Evolutionary conservation across 2,888 invertebrate genomes (phyloP).

Genomic region (Luffia ferchaultella): DNA sequence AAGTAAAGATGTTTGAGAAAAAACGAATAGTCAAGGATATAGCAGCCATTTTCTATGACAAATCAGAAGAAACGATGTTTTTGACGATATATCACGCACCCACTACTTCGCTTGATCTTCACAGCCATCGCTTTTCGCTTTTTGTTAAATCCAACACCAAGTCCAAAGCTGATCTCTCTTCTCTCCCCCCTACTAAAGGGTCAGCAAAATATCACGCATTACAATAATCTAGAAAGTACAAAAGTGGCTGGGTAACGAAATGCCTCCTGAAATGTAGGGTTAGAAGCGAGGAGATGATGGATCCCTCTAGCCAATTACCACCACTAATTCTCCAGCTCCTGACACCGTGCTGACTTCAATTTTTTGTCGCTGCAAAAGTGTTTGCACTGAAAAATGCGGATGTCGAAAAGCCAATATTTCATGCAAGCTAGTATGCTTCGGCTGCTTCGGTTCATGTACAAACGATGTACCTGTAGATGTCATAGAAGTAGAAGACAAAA

Average conservation of each 20-base stretch:
- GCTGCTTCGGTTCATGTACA: not conserved
- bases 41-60: not conserved
- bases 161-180: not conserved
- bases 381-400: not conserved
- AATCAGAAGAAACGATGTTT: not conserved
- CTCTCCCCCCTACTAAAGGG: not conserved
- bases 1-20: not conserved
- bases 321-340: not conserved
- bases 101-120: not conserved
- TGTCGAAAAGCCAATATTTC: not conserved
- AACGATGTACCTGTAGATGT: not conserved
- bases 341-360: not conserved
- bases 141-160: not conserved
- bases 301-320: not conserved
- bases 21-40: not conserved
- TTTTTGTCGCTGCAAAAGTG: not conserved
- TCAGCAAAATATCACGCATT: not conserved
- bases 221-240: not conserved
- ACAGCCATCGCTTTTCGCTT: not conserved
- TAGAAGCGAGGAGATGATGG: not conserved
- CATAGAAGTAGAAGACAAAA: not conserved
- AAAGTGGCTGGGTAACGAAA: not conserved
- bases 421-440: not conserved
- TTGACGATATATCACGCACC: not conserved
- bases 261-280: slow-evolving; percentile 1